Conservation (phyloP, 2,113 vertebrate species). For the Salvelinus alpinus region DNA sequence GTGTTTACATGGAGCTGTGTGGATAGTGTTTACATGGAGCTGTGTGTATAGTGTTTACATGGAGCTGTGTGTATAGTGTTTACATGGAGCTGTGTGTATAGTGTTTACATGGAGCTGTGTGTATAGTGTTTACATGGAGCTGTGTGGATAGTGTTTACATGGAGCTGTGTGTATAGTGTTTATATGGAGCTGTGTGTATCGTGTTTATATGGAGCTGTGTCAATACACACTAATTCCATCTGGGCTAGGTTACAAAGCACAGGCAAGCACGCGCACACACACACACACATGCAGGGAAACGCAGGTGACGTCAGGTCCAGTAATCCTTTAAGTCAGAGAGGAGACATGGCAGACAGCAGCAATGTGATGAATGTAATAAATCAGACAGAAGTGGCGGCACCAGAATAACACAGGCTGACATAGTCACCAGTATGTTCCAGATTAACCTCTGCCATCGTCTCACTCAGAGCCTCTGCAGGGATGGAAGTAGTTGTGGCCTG, state of each 20-base stretch:
- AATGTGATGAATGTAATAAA: slow-evolving; percentile 46
- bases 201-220: slow-evolving; percentile 7
- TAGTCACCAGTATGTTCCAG: slow-evolving; percentile 57
- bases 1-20: slow-evolving; percentile 6
- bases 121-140: neutral
- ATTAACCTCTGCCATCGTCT: slow-evolving; percentile 64
- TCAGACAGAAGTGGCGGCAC: slow-evolving; percentile 53
- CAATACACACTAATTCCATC: slow-evolving; percentile 6
- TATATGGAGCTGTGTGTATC: neutral
- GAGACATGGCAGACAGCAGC: slow-evolving; percentile 44
- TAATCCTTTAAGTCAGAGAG: slow-evolving; percentile 48
- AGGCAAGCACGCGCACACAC: neutral
- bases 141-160: neutral
- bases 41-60: slow-evolving; percentile 1
- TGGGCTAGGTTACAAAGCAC: slow-evolving; percentile 8
- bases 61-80: slow-evolving; percentile 1
- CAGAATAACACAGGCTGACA: slow-evolving; percentile 51
- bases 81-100: neutral
- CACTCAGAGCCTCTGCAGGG: slow-evolving; percentile 45
- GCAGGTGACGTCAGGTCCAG: slow-evolving; percentile 17
- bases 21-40: neutral
- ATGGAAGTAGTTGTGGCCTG: slow-evolving; percentile 54
- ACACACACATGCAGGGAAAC: neutral
- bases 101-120: slow-evolving; percentile 7
- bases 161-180: neutral